Conservation (phyloP, 2,888 invertebrate species). For the Caenorhabditis japonica region DNA sequence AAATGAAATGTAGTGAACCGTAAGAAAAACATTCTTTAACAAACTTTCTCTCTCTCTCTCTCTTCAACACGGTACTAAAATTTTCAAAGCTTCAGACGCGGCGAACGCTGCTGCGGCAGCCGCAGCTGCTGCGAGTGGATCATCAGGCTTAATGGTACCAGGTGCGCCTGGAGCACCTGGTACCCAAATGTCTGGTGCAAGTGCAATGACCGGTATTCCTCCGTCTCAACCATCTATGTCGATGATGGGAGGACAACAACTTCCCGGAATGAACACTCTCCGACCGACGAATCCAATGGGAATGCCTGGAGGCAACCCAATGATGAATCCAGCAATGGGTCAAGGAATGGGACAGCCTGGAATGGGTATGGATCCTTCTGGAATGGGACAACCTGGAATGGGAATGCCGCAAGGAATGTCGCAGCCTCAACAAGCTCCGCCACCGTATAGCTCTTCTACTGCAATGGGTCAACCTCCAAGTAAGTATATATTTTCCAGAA, state of each 20-base stretch:
- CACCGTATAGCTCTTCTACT: conserved; percentile 21
- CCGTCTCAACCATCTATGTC: too few species aligned
- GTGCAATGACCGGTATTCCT: too few species aligned
- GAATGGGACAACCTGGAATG: conserved; percentile 1
- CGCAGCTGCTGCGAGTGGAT: neutral
- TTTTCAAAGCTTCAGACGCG: conserved; percentile 9
- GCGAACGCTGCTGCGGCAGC: conserved; percentile 29
- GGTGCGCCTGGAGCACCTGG: neutral
- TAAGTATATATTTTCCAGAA: conserved; percentile 5
- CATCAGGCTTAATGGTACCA: neutral
- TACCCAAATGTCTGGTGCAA: too few species aligned
- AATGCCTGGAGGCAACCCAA: neutral
- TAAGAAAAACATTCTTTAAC: too few species aligned
- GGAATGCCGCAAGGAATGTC: conserved; percentile 6
- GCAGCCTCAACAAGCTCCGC: conserved; percentile 8
- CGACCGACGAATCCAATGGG: neutral
- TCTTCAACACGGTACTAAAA: too few species aligned
- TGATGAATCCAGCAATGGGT: neutral
- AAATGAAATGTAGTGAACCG: too few species aligned
- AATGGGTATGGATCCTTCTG: neutral
- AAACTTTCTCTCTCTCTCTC: too few species aligned
- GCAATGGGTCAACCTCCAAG: neutral
- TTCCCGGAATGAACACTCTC: neutral
- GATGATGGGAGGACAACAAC: too few species aligned
- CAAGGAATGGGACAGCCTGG: neutral